Conservation (phyloP, 37 sponge, comb jelly and placozoan genomes). For the Geodia barretti region DNA sequence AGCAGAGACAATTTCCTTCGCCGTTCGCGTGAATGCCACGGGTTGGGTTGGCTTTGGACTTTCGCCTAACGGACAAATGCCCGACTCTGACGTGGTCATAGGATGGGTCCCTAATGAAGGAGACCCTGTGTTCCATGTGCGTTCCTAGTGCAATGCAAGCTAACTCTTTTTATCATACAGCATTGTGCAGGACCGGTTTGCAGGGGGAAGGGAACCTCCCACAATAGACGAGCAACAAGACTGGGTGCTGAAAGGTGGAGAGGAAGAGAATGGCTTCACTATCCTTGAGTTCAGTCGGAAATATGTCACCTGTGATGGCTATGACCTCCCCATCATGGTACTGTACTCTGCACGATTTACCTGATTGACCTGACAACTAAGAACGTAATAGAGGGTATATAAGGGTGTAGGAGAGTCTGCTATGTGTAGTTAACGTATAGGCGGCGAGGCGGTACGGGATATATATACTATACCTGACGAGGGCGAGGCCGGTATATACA, state of each 20-base stretch:
- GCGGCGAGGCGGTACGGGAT: too few species aligned
- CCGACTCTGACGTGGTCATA: constrained; percentile 42
- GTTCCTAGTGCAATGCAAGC: constrained; percentile 1
- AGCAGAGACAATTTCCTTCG: constrained; percentile 20
- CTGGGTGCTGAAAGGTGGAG: constrained; percentile 38
- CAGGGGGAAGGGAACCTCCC: constrained; percentile 12
- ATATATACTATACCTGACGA: too few species aligned
- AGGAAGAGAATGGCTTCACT: constrained; percentile 68
- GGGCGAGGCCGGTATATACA: too few species aligned
- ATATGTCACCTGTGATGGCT: constrained; percentile 47
- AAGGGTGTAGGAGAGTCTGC: too few species aligned
- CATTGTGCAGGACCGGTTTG: constrained; percentile 57
- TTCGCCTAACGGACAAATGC: constrained; percentile 43
- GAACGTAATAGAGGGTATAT: too few species aligned
- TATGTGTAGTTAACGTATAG: too few species aligned
- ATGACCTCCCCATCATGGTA: constrained; percentile 14
- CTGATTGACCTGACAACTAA: too few species aligned
- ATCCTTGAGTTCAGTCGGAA: constrained; percentile 58
- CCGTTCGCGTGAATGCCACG: constrained; percentile 31
- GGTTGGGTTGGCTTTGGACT: constrained; percentile 54
- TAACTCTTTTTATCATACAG: not conserved
- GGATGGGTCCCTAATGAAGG: constrained; percentile 43
- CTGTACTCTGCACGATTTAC: too few species aligned
- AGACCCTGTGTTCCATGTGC: too few species aligned
- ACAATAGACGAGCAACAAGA: constrained; percentile 47